Evolutionary conservation across 1,140 invertebrate species (phyloP), one percentile per base, ranked within the genome.

Genomic region (Orchestia grillus): DNA sequence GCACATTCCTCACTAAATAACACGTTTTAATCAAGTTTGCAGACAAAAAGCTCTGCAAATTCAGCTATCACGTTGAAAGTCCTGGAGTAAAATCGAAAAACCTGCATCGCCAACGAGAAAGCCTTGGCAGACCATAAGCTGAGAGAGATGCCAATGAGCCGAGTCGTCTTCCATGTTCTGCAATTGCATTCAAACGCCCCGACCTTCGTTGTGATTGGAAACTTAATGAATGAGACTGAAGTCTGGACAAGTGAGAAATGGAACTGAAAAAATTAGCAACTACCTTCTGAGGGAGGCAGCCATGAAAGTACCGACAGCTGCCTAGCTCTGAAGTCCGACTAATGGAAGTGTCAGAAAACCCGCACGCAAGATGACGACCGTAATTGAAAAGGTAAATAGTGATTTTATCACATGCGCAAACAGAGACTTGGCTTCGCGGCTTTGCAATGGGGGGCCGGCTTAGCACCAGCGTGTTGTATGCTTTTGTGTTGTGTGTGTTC

Each of bases 171-270:
- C 62, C 11, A 77, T 77, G 62, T 77, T 77, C 62, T 77, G 62
- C 62, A 77, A 19, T 8, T 77, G 62, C 62, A 77, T 77, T 77
- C 62, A 77, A 77, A 77, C 11, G 62, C 62, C 11, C 62, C 62
- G 62, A 36, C 62, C 62, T 77, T 77, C 62, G 62, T 36, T 77
- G 62, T 77, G 62, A 77, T 77, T 77, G 28, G 62, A 77, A 77
- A 77, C 62, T 28, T 77, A 77, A 77, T 77, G 62, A 77, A 77
- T 77, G 62, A 77, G 62, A 3, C 62, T 36, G 11, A 77, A 77
- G 62, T 77, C 62, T 77, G 62, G 62, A 77, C 62, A 77, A 77
- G 62, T 77, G 62, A 77, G 62, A 77, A 77, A 77, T 77, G 62
- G 62, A 77, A 77, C 62, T 77, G 62, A 36, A 77, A 77, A 77